Base-by-base conservation (phyloP, 2,797 vertebrate species). In the Ispidina lecontei region DNA sequence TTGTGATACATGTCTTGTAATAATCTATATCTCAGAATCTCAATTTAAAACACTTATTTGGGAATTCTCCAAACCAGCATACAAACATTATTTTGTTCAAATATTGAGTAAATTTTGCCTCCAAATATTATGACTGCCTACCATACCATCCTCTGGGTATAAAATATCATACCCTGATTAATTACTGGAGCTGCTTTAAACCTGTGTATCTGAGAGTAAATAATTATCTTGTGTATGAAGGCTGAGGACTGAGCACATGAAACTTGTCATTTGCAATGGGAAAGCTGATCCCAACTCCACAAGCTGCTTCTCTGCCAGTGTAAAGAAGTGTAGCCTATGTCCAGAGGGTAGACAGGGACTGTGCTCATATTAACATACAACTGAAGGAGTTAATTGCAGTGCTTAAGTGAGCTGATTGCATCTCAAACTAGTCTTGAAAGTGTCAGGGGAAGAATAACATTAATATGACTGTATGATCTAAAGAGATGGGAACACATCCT, bases 401-500 rank as follows among this genome's bases (percentile, higher is more conserved):
- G 2, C 75, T 89, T 79, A 51, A 51, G 35, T 68, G 85, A 87
- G 71, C 69, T 69, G 60, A 92, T 86, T 84, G 52, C 68, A 94
- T 93, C 88, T 92, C 56, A 17, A 51, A 73, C n/a, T 84, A 62
- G 58, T 65, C 77, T 63, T 84, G 69, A 19, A 91, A 86, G 73
- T 80, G 58, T 85, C 79, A 64, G 65, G 63, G 44, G 85, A 96
- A 93, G 88, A 91, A 95, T 73, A 95, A 37, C 69, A 82, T 85
- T 52, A 70, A 80, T 63, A 76, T 58, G 71, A 28, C 33, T 43
- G 23, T n/a, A 67, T 67, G 69, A 91, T 86, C 89, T 86, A 69
- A 68, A 51, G 83, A 83, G 70, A 49, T 89, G 75, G 82, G 82
- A 86, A 75, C 41, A 44, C 33, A 9, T 63, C 33, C 33, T 75